These are phyloP conservation scores for Calyptomena viridis DNA, from an alignment of 2,113 vertebrate genomes.

Conservation along the genomic window DNA sequence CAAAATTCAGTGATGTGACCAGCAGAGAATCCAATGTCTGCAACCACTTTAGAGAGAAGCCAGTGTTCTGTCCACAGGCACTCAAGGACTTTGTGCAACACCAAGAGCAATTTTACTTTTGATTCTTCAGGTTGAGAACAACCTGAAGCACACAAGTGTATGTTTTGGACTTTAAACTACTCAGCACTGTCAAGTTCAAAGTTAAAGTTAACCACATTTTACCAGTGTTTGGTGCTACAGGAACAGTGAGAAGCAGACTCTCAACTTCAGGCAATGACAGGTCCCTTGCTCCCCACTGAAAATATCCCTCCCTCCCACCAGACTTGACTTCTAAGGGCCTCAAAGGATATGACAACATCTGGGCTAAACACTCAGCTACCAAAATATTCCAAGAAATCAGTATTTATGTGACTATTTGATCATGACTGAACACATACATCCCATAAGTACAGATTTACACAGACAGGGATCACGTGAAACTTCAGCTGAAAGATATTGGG, in stretches of 20 bases:
- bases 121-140: neutral
- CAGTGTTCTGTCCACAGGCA: neutral
- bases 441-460: neutral
- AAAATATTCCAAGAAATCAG: neutral
- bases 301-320: neutral
- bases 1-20: neutral
- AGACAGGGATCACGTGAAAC: accelerated
- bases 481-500: neutral
- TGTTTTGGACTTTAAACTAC: neutral
- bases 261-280: neutral
- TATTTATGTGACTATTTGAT: neutral
- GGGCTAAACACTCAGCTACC: neutral
- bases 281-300: neutral
- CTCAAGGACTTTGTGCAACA: neutral
- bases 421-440: neutral
- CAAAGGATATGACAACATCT: neutral
- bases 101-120: neutral
- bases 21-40: neutral
- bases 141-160: neutral
- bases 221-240: neutral
- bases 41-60: neutral
- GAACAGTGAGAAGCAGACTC: neutral
- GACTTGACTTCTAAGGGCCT: neutral
- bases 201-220: neutral
- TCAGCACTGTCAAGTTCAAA: neutral